These are phyloP conservation scores for Caranx ignobilis DNA, from an alignment of 2,113 vertebrate genomes.

Conservation along the genomic window DNA sequence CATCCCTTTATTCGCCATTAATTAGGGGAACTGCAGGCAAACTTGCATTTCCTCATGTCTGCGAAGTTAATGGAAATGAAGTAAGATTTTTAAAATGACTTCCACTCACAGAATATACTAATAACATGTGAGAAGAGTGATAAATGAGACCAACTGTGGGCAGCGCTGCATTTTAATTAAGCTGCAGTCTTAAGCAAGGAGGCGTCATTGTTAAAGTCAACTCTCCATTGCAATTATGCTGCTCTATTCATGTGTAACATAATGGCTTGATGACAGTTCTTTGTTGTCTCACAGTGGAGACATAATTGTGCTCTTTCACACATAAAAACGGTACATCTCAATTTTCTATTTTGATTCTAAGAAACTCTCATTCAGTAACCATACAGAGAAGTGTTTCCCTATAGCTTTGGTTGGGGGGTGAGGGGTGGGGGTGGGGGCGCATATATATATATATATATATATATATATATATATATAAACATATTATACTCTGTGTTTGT, in stretches of 20 bases:
- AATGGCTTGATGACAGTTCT: slow-evolving; percentile 79
- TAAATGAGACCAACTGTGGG: slow-evolving; percentile 76
- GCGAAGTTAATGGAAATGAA: slow-evolving; percentile 61
- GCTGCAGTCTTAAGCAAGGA: slow-evolving; percentile 75
- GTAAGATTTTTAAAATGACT: slow-evolving; percentile 62
- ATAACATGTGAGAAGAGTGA: slow-evolving; percentile 73
- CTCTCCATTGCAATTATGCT: slow-evolving; percentile 80
- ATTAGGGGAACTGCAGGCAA: slow-evolving; percentile 51
- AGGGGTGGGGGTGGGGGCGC: too few species aligned
- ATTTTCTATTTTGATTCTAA: slow-evolving; percentile 61
- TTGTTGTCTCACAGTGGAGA: slow-evolving; percentile 77
- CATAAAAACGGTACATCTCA: slow-evolving; percentile 71
- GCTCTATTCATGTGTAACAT: slow-evolving; percentile 80
- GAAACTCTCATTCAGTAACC: slow-evolving; percentile 13
- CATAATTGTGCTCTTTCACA: slow-evolving; percentile 78
- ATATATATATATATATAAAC: too few species aligned
- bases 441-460: too few species aligned
- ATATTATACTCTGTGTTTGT: too few species aligned
- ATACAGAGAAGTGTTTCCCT: too few species aligned
- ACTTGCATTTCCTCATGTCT: slow-evolving; percentile 60
- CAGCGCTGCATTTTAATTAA: slow-evolving; percentile 82
- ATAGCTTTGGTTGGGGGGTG: too few species aligned
- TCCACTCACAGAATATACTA: slow-evolving; percentile 62
- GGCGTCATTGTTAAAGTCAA: slow-evolving; percentile 78
- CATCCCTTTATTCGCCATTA: slow-evolving; percentile 57